These are phyloP conservation scores for Lycaena phlaeas DNA, from an alignment of 2,888 invertebrate genomes.

Conservation along the genomic window DNA sequence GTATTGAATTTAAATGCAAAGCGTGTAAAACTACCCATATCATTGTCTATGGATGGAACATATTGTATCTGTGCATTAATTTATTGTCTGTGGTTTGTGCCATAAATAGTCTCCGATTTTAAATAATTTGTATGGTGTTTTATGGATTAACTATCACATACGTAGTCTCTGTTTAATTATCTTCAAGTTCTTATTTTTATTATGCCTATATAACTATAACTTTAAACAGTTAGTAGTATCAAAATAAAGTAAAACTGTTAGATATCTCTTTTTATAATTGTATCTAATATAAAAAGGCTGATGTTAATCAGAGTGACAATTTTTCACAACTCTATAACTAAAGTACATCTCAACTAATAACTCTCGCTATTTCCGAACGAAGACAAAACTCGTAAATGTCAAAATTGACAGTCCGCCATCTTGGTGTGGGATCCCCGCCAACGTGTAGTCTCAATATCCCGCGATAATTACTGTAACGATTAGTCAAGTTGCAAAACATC, in stretches of 20 bases:
- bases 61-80: neutral
- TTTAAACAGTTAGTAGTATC: too few relatives aligned
- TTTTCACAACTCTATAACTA: too few relatives aligned
- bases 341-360: constrained; percentile 9
- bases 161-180: too few relatives aligned
- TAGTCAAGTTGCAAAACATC: constrained; percentile 40
- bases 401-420: constrained; percentile 60
- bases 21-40: constrained; percentile 3
- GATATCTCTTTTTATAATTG: too few relatives aligned
- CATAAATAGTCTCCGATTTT: too few relatives aligned
- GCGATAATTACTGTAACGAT: constrained; percentile 56
- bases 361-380: constrained; percentile 22
- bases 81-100: neutral
- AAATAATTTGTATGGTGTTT: too few relatives aligned
- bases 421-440: constrained; percentile 35
- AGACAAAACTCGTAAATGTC: constrained; percentile 53
- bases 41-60: neutral
- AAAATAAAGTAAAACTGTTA: too few relatives aligned
- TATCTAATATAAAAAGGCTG: too few relatives aligned
- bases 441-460: constrained; percentile 39
- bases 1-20: constrained; percentile 7
- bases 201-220: too few relatives aligned
- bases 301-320: too few relatives aligned
- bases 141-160: too few relatives aligned
- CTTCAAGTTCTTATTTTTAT: too few relatives aligned